Evolutionary conservation across 2,113 vertebrate genomes (phyloP), one percentile per base, ranked within the genome.

Genomic region (Sporophila hypoxantha): DNA sequence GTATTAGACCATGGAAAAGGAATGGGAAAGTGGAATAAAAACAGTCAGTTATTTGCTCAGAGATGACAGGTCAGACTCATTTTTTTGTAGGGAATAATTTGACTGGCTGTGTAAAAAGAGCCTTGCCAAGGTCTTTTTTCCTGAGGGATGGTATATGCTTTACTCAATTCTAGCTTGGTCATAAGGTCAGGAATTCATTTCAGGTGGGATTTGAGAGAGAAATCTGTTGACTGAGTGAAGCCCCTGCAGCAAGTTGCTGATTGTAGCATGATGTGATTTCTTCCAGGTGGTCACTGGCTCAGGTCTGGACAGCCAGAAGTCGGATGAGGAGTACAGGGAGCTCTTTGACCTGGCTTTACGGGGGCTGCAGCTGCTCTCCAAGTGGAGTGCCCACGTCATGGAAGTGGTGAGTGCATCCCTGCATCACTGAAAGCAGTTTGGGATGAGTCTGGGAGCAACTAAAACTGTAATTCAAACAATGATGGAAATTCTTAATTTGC

Each of bases 381-480:
- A 99, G 96, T 99, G 99, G 99, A 99, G 99, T 59, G 99, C 99
- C 7, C 99, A 99, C 0, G 99, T 99, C 96, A 99, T 99, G 99
- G 99, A 99, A 96, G 99, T 99, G 97, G 99, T 90, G 66, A 65
- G 20, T 68, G 27, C 29, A 64, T n/a, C 64, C 96, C 98, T 99
- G 98, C 52, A 30, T 32, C 70, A 26, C 60, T 49, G 64, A 79
- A 52, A 87, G n/a, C 30, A 60, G 29, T 17, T n/a, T 79, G 56
- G 37, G 50, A 50, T 79, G n/a, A 82, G 19, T 46, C 30, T 71
- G 41, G 12, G 17, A 46, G 56, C 67, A 76, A n/a, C 32, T 91
- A 30, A 74, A 87, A 50, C 30, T 60, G n/a, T 50, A 55, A 44
- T 76, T 76, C 14, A 61, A 32, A 55, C 1, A 0, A 27, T 65